These are phyloP conservation scores for Limnephilus auricula DNA, from an alignment of 2,888 invertebrate species.

Conservation along the genomic window DNA sequence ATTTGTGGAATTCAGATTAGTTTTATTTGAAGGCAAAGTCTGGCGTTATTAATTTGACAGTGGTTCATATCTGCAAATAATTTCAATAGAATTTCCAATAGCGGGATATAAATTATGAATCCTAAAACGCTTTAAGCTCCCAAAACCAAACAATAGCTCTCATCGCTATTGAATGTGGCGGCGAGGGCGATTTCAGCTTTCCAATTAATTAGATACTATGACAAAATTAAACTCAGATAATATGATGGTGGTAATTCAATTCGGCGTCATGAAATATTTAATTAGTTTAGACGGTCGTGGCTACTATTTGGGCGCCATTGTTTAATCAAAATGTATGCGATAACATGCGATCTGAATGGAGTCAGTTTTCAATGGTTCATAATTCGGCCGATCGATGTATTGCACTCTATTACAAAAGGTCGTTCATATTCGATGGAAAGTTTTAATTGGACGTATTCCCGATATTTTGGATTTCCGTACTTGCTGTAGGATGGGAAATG, in stretches of 20 bases:
- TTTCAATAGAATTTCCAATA: slow-evolving; percentile 37
- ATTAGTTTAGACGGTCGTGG: slow-evolving; percentile 53
- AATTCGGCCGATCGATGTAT: slow-evolving; percentile 39
- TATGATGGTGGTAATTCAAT: slow-evolving; percentile 56
- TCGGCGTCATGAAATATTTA: slow-evolving; percentile 58
- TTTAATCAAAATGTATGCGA: slow-evolving; percentile 47
- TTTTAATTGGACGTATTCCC: slow-evolving; percentile 39
- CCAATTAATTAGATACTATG: slow-evolving; percentile 64
- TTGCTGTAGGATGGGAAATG: not conserved
- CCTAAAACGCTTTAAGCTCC: slow-evolving; percentile 63
- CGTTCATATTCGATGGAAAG: not conserved
- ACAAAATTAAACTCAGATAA: slow-evolving; percentile 62
- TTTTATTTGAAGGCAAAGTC: not conserved
- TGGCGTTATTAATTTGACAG: not conserved
- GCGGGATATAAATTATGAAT: slow-evolving; percentile 63
- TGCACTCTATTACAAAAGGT: slow-evolving; percentile 26
- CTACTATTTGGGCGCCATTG: slow-evolving; percentile 39
- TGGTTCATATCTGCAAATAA: slow-evolving; percentile 45
- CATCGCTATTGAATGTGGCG: slow-evolving; percentile 41
- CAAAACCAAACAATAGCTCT: slow-evolving; percentile 60
- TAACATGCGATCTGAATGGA: slow-evolving; percentile 25
- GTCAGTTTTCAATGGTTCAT: slow-evolving; percentile 39
- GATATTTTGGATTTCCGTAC: slow-evolving; percentile 43
- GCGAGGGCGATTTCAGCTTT: slow-evolving; percentile 53
- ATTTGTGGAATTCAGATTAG: not conserved